Evolutionary conservation across 2,797 vertebrate species (phyloP), one percentile per base, ranked within the genome.

Genomic region (Sebastes trivittatus): DNA sequence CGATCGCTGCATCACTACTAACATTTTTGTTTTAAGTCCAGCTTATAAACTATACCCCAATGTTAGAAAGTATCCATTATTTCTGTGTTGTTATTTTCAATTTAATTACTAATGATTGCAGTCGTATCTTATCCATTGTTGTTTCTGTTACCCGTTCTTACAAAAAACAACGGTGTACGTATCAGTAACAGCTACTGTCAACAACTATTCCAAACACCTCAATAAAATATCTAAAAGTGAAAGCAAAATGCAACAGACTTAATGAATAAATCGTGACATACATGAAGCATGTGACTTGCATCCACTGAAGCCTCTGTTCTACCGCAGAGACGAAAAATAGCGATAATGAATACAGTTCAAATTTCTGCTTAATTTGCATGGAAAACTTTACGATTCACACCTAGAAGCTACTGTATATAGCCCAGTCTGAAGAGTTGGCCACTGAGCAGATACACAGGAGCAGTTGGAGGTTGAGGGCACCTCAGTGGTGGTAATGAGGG

Each of bases 151-250:
- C 56, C 25, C 25, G 4, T 27, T 58, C 56, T 58, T 7, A 27
- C 56, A 55, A 13, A 23, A 54, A 59, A 30, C 25, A 55, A 11
- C 0, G n/a, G 22, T 55, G 54, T 55, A 55, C 3, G 0, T 25
- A 23, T 56, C 2, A 49, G 46, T 49, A 49, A 0, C 18, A 49
- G 46, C 11, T 25, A 3, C 1, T 0, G 22, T 25, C 55, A 56
- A 56, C 22, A 56, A 25, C 23, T 56, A 6, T 25, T 56, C 23
- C 22, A 25, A 56, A 56, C 11, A 56, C 23, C 18, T 49, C 18
- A 49, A 9, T 49, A 49, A 49, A 20, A 49, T 49, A 49, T 49
- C 18, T 49, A 49, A n/a, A 49, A 46, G 42, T 46, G 0, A 55
- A 23, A 23, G 55, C 55, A 11, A 56, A 56, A 56, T 56, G 6